Base-by-base conservation (phyloP, 2,888 invertebrate species). In the Drosophila birchii region DNA sequence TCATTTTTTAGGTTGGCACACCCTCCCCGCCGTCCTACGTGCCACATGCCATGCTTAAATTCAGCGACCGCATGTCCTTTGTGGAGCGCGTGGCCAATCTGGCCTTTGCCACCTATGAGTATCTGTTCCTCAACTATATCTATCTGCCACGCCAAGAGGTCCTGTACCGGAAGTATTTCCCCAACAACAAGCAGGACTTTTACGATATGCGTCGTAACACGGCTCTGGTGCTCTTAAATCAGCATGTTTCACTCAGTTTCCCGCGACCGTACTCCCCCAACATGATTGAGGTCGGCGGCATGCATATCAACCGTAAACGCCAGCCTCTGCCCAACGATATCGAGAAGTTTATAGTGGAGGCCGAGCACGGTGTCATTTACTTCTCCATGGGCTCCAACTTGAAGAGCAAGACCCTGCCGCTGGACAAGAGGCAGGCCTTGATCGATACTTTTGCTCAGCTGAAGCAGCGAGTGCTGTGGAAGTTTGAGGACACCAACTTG, bases 341-440 rank as follows among this genome's bases (percentile, higher is more conserved):
- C 11, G 86, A 92, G 60, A 76, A 86, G 20, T 93, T 93, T 49
- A 79, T 94, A 5, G 91, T 92, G 38, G 90, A 86, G 0, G 92
- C 93, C 5, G 73, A 83, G 36, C 82, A 93, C 68, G 94, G 94
- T 1, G 93, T 91, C 5, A 91, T 94, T 23, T 93, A 93, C 73
- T 93, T 93, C 69, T 93, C 93, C 1, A 90, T 94, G 91, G 94
- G 94, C 16, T 91, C 92, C 3, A 92, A 91, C 58, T 26, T 93
- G 6, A 90, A 83, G 57, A 90, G 91, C 49, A 88, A 81, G 56
- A 59, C 71, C 45, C 59, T 93, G 26, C 91, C 91, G 0, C 4
- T 51, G 3, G 81, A 86, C 3, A 92, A 90, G 53, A 87, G 82
- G 0, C 49, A 81, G 26, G 87, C 76, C 0, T 61, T 92, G 8